Base-by-base conservation (phyloP, 2,888 invertebrate genomes). In the Dasysyrphus tricinctus region DNA sequence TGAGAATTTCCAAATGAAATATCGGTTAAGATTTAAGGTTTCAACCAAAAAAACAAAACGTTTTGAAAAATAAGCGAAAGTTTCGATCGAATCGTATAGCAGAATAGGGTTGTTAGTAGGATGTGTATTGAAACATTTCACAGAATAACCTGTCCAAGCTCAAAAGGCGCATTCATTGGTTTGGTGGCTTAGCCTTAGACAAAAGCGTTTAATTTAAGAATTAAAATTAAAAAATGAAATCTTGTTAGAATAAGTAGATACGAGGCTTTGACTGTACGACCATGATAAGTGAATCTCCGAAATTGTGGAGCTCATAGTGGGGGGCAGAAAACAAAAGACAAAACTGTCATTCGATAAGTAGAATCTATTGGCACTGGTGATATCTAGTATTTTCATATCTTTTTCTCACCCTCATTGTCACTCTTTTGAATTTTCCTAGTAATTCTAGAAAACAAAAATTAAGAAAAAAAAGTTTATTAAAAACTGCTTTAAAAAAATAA, bases 401-500 rank as follows among this genome's bases (percentile, higher is more conserved):
- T 24, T 29, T 39, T 61, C 42, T 61, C 42, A 42, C 4, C 24
- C 29, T 39, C 54, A 42, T 54, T 42, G 11, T 24, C 51, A 5
- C 7, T 49, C 11, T 47, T 37, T 51, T 67, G 9, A 67, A 34
- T n/a, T 24, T 8, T 67, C 67, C 8, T 24, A 24, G 34, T 51
- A 51, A 37, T 37, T 51, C 39, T 24, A 49, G 37, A 16, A 49
- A 19, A 14, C 34, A 65, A 0, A 65, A 44, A 29, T 34, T 37
- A 65, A 16, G 5, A 16, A 32, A 32, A 47, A 2, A 65, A 65
- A n/a, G 24, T 29, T n/a, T n/a, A n/a, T 8, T n/a, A 39, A 67
- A 12, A 77, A 59, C 39, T 59, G 51, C 11, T 44, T 63, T 57
- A 44, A 77, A 73, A 11, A 73, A 72, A n/a, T n/a, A n/a, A n/a